Base-by-base conservation (phyloP, 2,888 invertebrate species). In the Drosophila crucigera region DNA sequence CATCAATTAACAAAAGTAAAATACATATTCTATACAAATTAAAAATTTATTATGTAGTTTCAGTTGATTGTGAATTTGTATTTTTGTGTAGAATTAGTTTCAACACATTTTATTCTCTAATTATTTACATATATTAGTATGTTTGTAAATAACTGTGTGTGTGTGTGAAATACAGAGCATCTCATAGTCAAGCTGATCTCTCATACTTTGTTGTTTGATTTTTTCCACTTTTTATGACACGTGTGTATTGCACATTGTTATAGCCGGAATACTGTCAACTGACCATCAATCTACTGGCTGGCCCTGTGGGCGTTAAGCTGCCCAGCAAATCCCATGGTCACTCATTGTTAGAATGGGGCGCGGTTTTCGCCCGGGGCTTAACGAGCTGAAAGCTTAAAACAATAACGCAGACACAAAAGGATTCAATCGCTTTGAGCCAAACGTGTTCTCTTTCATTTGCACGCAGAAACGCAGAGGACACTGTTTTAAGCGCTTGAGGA, bases 261-360 rank as follows among this genome's bases (percentile, higher is more conserved):
- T 70, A 70, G 60, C 63, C 70, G 71, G 62, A 64, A 69, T 66
- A 76, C 82, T 87, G 87, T 87, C 89, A 87, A 89, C 84, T 80
- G 79, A 68, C 84, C 84, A 85, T 80, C 86, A 87, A 90, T 91
- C 90, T 84, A 85, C 85, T 76, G 83, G 66, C 70, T 54, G 52
- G 22, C 22, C 54, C 73, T 67, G 59, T 43, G 78, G 83, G 76
- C 91, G 80, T 78, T 83, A 83, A 81, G 88, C 83, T 70, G 80
- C 47, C 82, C 60, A 54, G 68, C 68, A 82, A 84, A 84, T 80
- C 84, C 87, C 70, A 62, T 64, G 81, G 77, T 61, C 62, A 68
- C 78, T 59, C 62, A 61, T 64, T 68, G 76, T 73, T 84, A 82
- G 82, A 78, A 76, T 59, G 78, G 74, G 76, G 60, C 82, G 80